These are phyloP conservation scores for Petrolisthes manimaculis DNA, from an alignment of 2,888 invertebrate species.

Conservation along the genomic window DNA sequence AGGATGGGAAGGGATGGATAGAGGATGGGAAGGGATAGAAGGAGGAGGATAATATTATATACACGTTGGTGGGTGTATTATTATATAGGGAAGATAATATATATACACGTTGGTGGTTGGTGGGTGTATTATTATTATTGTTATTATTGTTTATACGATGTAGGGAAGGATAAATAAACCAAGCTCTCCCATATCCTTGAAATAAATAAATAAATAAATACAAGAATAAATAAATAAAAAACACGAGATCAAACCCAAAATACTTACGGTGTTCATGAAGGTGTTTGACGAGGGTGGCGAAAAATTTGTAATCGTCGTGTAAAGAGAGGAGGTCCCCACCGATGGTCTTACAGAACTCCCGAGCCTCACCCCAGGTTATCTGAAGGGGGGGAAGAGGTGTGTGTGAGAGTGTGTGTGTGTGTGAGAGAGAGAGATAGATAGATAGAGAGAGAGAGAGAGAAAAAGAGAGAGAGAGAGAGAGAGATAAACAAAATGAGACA, in stretches of 20 bases:
- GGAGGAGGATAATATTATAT: no score
- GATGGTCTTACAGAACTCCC: not conserved
- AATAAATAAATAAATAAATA: not conserved
- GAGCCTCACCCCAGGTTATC: slow-evolving; percentile 18
- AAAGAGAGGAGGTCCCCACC: not conserved
- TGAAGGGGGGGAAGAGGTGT: not conserved
- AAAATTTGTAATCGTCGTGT: slow-evolving; percentile 6
- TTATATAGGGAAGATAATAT: no score
- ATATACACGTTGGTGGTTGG: no score
- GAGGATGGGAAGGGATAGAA: no score
- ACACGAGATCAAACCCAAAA: not conserved
- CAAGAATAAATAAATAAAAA: not conserved
- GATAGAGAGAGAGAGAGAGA: not conserved
- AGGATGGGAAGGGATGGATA: no score
- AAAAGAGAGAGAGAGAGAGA: not conserved
- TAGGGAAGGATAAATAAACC: no score
- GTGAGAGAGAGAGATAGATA: not conserved
- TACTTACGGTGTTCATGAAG: slow-evolving; percentile 1
- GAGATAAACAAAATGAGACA: not conserved
- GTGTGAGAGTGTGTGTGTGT: not conserved
- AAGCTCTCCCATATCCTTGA: not conserved
- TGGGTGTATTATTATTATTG: no score
- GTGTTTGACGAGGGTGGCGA: slow-evolving; percentile 10
- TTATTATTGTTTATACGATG: no score
- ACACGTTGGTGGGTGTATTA: no score